Conservation (phyloP, 2,797 vertebrate species). For the Rhyacichthys aspro region DNA sequence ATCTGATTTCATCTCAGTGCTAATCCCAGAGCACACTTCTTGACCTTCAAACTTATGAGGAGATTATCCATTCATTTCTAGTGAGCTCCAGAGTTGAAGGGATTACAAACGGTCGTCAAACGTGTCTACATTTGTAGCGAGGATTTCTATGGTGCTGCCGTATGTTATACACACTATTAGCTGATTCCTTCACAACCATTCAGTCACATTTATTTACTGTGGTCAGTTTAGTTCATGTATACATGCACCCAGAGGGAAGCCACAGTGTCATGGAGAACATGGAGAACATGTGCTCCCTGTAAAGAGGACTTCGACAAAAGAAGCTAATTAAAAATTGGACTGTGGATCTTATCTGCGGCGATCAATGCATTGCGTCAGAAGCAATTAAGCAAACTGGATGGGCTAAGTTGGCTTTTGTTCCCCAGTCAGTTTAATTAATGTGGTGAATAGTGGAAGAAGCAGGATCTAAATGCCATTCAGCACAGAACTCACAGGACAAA, state of each 20-base stretch:
- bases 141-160: background rate
- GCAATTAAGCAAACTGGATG: conserved; percentile 70
- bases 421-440: conserved; percentile 60
- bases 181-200: no score
- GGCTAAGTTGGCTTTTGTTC: conserved; percentile 71
- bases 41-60: conserved; percentile 26
- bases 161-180: no score
- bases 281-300: no score
- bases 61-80: conserved; percentile 25
- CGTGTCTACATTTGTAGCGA: background rate
- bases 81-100: conserved; percentile 15
- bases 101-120: conserved; percentile 17
- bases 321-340: conserved; percentile 66
- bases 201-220: no score
- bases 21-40: conserved; percentile 39
- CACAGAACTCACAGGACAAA: conserved; percentile 19
- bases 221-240: no score
- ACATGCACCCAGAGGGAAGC: no score
- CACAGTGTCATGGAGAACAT: no score
- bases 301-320: conserved; percentile 50
- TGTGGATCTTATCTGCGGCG: conserved; percentile 59
- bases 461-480: conserved; percentile 49
- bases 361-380: conserved; percentile 64
- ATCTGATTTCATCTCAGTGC: conserved; percentile 49
- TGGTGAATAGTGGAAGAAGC: conserved; percentile 46